Percentiles rank a stretch among this genome's conserved stretches.
phyloP scores from a whole-genome alignment of 1,140 invertebrate species.

The Scylla paramamosain region DNA sequence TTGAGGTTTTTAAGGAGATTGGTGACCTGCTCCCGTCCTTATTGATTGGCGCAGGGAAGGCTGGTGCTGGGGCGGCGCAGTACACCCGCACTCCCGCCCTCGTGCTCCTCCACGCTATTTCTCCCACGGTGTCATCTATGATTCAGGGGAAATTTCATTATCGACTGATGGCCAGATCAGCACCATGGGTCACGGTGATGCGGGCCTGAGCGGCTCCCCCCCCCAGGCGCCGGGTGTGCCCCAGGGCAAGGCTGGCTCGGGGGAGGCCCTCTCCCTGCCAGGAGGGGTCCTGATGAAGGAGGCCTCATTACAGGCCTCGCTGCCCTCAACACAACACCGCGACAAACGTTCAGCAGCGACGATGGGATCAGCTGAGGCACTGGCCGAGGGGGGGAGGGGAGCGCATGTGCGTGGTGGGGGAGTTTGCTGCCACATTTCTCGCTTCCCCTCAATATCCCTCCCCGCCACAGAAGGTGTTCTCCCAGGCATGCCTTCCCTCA shows the following conservation, averaged over 20 bases:
- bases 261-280: too few species aligned
- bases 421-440: neutral
- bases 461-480: neutral
- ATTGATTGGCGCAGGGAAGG: conserved; percentile 51
- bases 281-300: neutral
- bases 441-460: neutral
- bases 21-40: conserved; percentile 7
- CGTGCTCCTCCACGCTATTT: neutral
- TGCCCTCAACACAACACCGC: neutral
- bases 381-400: neutral
- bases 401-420: conserved; percentile 50
- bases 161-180: neutral
- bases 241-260: neutral
- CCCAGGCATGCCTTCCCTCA: neutral
- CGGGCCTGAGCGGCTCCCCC: neutral
- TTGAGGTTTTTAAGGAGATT: conserved; percentile 36
- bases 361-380: conserved; percentile 11
- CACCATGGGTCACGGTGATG: neutral
- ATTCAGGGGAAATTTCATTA: conserved; percentile 12
- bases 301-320: neutral
- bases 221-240: too few species aligned
- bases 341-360: conserved; percentile 49
- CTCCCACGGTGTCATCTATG: neutral
- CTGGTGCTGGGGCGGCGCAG: neutral
- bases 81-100: neutral